Conservation (phyloP, 2,797 vertebrate genomes). For the Chiroxiphia lanceolata region DNA sequence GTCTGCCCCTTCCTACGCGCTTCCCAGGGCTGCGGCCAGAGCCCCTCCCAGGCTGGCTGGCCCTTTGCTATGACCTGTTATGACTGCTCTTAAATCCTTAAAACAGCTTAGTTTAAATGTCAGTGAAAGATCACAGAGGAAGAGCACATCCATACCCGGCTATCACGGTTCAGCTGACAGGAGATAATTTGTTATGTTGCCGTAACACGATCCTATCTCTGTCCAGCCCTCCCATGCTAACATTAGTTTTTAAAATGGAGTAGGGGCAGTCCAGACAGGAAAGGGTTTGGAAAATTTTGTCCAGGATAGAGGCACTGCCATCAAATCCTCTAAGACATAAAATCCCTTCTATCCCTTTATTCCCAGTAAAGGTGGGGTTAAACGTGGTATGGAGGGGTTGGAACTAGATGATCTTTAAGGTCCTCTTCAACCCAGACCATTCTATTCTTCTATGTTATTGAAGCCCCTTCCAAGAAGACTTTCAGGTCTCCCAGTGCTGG, state of each 20-base stretch:
- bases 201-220: not conserved
- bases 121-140: conserved; percentile 33
- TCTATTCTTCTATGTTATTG: not conserved
- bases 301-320: not conserved
- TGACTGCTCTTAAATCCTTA: conserved; percentile 44
- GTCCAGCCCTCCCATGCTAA: not conserved
- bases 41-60: not conserved
- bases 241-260: not conserved
- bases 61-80: conserved; percentile 28
- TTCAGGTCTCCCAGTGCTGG: not conserved
- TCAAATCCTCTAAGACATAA: not conserved
- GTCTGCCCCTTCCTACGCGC: not conserved
- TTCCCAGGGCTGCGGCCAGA: conserved; percentile 27
- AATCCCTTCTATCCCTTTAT: not conserved
- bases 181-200: conserved; percentile 22
- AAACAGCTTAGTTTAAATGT: conserved; percentile 49
- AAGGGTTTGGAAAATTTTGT: not conserved
- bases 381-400: not conserved
- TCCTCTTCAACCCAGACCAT: not conserved
- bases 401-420: too few species aligned
- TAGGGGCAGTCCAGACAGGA: fast-evolving
- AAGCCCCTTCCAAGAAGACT: not conserved
- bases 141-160: not conserved
- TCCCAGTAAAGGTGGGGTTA: not conserved
- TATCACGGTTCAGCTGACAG: conserved; percentile 29